Percentiles rank a stretch among this genome's conserved stretches.
Evolutionary conservation across 37 sponge, comb jelly and placozoan species (phyloP).

Genomic region (Eunapius fragilis): DNA sequence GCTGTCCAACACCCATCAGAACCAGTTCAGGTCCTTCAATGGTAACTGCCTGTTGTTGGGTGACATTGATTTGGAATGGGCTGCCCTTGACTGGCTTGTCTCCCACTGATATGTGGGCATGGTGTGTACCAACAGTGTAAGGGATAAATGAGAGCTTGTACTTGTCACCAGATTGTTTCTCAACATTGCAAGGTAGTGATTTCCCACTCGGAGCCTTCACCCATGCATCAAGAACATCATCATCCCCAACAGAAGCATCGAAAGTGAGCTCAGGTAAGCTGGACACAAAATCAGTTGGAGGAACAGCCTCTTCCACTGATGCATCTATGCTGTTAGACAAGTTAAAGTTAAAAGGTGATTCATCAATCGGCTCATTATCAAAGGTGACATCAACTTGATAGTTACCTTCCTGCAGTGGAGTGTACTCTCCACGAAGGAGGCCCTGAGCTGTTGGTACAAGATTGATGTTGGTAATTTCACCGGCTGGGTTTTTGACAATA

Average conservation of each 20-base stretch:
- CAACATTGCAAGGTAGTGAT: neutral
- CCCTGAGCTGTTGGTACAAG: too few species aligned
- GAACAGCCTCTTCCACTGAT: too few species aligned
- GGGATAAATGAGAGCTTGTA: neutral
- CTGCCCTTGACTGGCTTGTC: conserved; percentile 31
- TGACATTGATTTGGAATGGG: conserved; percentile 32
- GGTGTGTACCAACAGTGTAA: neutral
- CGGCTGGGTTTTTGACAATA: too few species aligned
- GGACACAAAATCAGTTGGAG: neutral
- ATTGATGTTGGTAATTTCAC: too few species aligned
- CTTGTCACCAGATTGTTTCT: neutral
- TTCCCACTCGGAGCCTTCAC: neutral
- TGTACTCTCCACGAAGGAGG: neutral
- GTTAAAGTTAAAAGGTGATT: too few species aligned
- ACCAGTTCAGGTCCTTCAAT: neutral
- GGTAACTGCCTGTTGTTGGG: neutral
- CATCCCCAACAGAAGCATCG: neutral
- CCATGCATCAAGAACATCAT: neutral
- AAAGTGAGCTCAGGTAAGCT: neutral
- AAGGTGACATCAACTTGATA: conserved; percentile 22
- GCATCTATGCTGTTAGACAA: neutral
- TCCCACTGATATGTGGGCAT: neutral
- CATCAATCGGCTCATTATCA: too few species aligned
- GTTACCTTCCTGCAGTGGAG: conserved; percentile 17
- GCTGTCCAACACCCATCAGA: neutral